These are phyloP conservation scores for Therioaphis trifolii DNA, from an alignment of 2,888 invertebrate genomes.

Conservation along the genomic window DNA sequence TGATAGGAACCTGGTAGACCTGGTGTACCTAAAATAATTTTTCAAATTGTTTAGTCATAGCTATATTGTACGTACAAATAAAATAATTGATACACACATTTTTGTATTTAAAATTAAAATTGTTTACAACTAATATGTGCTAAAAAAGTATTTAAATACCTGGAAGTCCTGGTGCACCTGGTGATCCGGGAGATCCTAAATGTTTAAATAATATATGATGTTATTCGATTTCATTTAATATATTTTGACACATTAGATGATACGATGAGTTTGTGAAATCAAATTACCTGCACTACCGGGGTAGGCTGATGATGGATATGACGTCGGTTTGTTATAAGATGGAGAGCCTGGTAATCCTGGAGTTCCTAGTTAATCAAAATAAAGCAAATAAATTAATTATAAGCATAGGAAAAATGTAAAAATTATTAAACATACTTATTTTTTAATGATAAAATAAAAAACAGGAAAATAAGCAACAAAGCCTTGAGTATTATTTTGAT, in stretches of 20 bases:
- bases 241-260: too few species aligned
- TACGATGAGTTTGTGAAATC: constrained; percentile 41
- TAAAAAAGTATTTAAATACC: constrained; percentile 61
- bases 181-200: constrained; percentile 50
- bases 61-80: too few species aligned
- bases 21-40: constrained; percentile 18
- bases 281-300: constrained; percentile 69
- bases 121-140: too few species aligned
- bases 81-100: too few species aligned
- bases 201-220: background rate
- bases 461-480: too few species aligned
- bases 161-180: constrained; percentile 66
- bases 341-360: constrained; percentile 67
- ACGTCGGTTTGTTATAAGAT: constrained; percentile 66
- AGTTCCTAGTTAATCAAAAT: background rate
- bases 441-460: background rate
- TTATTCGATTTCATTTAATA: too few species aligned
- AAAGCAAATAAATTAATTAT: too few species aligned
- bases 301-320: constrained; percentile 65
- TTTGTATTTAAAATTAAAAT: too few species aligned
- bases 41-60: too few species aligned
- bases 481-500: background rate
- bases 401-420: too few species aligned
- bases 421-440: too few species aligned
- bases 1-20: background rate